Evolutionary conservation across 2,113 vertebrate species (phyloP), one percentile per base, ranked within the genome.

Genomic region (Eublepharis macularius): DNA sequence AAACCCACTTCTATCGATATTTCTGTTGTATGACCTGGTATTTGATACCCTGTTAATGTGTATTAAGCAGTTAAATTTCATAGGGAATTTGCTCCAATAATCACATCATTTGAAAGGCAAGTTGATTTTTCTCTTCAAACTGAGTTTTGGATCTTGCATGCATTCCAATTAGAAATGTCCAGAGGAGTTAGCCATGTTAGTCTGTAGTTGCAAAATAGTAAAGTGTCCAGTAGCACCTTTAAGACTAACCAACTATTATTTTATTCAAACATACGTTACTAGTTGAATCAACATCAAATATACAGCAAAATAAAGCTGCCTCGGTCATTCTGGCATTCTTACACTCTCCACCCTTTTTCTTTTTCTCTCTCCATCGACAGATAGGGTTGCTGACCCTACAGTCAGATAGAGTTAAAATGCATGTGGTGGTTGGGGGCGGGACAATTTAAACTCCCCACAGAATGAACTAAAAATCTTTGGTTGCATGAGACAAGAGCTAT

Each of bases 11-110:
- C 99, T 96, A 92, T 99, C 99, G 21, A 99, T 97, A 87, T 97
- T 99, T 94, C 98, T 98, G 87, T 99, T 99, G 75, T 99, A 99
- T 87, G 98, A 98, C 92, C 98, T 97, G n/a, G 98, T 97, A 90
- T 95, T 97, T 21, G 97, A 94, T 73, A 98, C 94, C 90, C 99
- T 99, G 87, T 2, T 24, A 57, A 83, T 34, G 68, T 17, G 3
- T 2, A 54, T 72, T 8, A n/a, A 81, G 68, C 6, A 80, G 17
- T 51, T 1, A 69, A 4, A 78, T 13, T 13, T 24, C 75, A 87
- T 49, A 21, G 26, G 16, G 24, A 49, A 24, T 21, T 73, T 45
- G 24, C 49, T 8, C 36, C 43, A 32, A 60, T 10, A 83, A 87
- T 19, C 0, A 0, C 14, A 12, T 14, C 78, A 29, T 65, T 83